These are phyloP conservation scores for Halichondria panicea DNA, from an alignment of 37 sponge, comb jelly and placozoan genomes.

Conservation along the genomic window DNA sequence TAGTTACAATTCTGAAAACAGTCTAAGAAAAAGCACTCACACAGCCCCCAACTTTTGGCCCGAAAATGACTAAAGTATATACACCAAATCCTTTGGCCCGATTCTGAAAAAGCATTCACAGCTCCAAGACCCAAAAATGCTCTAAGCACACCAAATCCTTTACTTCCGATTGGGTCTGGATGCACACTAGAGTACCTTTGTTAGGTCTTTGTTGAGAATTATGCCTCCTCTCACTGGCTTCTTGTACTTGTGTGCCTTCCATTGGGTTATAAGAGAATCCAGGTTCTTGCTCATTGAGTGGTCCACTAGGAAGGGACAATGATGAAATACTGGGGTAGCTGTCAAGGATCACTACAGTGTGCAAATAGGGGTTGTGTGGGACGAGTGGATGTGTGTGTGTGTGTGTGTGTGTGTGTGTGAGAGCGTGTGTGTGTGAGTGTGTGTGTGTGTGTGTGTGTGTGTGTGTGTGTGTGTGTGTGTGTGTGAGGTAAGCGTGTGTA, in stretches of 20 bases:
- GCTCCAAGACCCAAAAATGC: not conserved
- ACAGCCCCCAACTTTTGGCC: too few relatives aligned
- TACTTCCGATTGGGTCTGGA: too few relatives aligned
- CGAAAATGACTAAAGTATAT: too few relatives aligned
- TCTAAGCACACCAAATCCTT: not conserved
- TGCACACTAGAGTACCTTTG: slow-evolving; percentile 37
- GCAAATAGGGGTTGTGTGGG: not conserved
- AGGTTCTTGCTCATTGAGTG: slow-evolving; percentile 16
- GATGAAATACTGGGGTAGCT: slow-evolving; percentile 50
- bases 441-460: not conserved
- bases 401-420: not conserved
- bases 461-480: not conserved
- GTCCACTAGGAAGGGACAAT: slow-evolving; percentile 47
- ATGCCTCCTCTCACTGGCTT: slow-evolving; percentile 84
- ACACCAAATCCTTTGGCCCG: too few relatives aligned
- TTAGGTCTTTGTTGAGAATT: slow-evolving; percentile 63
- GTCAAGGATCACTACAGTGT: not conserved
- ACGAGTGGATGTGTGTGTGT: not conserved
- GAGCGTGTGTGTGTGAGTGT: not conserved
- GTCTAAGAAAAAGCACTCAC: too few relatives aligned
- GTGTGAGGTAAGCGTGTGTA: not conserved
- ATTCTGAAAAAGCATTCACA: too few relatives aligned
- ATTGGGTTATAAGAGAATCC: slow-evolving; percentile 54
- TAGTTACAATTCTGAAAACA: too few relatives aligned
- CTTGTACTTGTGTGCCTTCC: slow-evolving; percentile 67